Conservation (phyloP, 1,140 invertebrate species). For the Zaprionus nigranus region DNA sequence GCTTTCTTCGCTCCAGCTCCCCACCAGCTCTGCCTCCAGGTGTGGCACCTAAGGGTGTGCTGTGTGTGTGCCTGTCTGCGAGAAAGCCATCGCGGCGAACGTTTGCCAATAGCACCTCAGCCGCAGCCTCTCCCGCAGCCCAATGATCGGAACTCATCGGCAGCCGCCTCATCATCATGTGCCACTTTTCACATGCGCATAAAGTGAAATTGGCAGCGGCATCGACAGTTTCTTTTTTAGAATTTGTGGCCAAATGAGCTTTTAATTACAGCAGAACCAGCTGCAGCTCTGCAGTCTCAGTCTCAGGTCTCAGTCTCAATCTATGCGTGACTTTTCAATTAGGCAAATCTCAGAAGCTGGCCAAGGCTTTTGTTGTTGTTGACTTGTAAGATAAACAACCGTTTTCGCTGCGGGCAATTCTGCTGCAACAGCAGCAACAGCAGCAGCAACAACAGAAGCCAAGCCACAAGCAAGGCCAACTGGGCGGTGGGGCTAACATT, state of each 20-base stretch:
- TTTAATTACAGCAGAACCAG: conserved; percentile 23
- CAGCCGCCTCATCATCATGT: conserved; percentile 75
- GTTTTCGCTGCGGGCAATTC: conserved; percentile 33
- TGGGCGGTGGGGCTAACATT: conserved; percentile 64
- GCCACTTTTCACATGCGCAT: conserved; percentile 77
- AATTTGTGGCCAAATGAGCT: conserved; percentile 34
- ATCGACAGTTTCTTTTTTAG: conserved; percentile 58
- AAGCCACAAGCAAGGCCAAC: conserved; percentile 51
- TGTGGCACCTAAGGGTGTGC: conserved; percentile 12
- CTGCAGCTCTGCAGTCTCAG: neutral
- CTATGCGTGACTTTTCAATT: conserved; percentile 42
- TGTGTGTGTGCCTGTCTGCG: conserved; percentile 35
- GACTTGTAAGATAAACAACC: conserved; percentile 8
- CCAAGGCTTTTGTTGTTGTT: conserved; percentile 13
- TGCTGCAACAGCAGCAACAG: conserved; percentile 5
- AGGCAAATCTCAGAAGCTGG: conserved; percentile 12
- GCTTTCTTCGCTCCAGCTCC: conserved; percentile 44
- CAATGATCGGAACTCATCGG: conserved; percentile 74
- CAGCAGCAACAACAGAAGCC: neutral
- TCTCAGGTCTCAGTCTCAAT: neutral
- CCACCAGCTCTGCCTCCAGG: conserved; percentile 31
- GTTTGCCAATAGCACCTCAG: conserved; percentile 70
- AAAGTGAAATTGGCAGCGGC: conserved; percentile 69
- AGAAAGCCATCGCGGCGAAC: conserved; percentile 65
- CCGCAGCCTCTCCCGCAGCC: conserved; percentile 18